phyloP scores from a whole-genome alignment of 2,888 invertebrate genomes.

The Diarsia mendica region DNA sequence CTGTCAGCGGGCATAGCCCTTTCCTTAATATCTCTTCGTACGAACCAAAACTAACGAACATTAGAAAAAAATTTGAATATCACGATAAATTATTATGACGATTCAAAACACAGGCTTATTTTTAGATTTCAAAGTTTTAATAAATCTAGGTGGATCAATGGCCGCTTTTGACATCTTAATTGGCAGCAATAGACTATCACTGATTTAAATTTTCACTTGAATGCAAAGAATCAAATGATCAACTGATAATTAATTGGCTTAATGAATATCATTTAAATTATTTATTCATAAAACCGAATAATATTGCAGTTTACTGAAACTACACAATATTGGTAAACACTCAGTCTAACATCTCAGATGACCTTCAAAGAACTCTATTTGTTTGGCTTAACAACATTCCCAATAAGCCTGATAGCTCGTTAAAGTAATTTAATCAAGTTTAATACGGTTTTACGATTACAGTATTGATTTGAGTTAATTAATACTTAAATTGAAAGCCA shows the following conservation, averaged over 20 bases:
- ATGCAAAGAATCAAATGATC: neutral
- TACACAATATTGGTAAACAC: neutral
- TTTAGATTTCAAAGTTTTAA: too few relatives aligned
- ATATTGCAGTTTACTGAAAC: neutral
- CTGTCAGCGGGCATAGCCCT: too few relatives aligned
- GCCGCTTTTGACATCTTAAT: too few relatives aligned
- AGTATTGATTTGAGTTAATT: conserved; percentile 27
- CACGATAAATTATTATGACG: too few relatives aligned
- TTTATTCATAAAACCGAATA: too few relatives aligned
- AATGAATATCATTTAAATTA: neutral
- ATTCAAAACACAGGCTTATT: too few relatives aligned
- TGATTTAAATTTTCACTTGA: neutral
- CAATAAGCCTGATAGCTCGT: neutral
- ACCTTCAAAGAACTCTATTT: conserved; percentile 22
- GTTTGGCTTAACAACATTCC: conserved; percentile 2
- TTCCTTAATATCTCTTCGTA: too few relatives aligned
- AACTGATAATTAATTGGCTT: neutral
- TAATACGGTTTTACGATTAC: conserved; percentile 23
- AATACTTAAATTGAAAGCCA: conserved; percentile 13
- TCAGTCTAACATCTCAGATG: neutral
- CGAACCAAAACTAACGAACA: too few relatives aligned
- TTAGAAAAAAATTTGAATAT: too few relatives aligned
- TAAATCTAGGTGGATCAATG: too few relatives aligned
- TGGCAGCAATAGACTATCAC: too few relatives aligned
- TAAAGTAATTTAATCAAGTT: conserved; percentile 33